Percentiles rank a stretch among this genome's conserved stretches.
phyloP scores from a whole-genome alignment of 2,797 vertebrate species.

The Melanotaenia nigrans region DNA sequence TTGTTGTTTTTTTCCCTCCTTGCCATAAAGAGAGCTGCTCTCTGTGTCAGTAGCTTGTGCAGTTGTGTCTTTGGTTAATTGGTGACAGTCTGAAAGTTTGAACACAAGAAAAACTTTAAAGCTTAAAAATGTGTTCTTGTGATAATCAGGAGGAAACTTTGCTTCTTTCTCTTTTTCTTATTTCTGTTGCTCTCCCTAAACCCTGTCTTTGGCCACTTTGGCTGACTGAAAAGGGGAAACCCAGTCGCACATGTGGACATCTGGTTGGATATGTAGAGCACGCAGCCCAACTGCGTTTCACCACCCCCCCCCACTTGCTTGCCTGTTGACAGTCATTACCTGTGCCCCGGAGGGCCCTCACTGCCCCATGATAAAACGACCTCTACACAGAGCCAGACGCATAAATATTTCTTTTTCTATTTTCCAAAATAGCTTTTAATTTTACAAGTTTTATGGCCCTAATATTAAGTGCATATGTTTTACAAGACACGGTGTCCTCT shows the following conservation, averaged over 20 bases:
- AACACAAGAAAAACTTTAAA: conserved; percentile 44
- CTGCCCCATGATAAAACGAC: conserved; percentile 87
- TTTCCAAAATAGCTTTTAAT: conserved; percentile 98
- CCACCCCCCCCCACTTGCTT: conserved; percentile 21
- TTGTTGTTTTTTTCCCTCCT: conserved; percentile 35
- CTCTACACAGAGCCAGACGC: conserved; percentile 89
- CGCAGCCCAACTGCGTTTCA: conserved; percentile 38
- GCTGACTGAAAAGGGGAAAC: conserved; percentile 49
- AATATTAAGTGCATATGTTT: conserved; percentile 99
- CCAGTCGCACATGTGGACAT: conserved; percentile 73
- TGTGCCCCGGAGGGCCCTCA: conserved; percentile 74
- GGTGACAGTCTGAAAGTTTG: conserved; percentile 3
- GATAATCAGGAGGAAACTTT: conserved; percentile 57
- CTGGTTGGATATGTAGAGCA: conserved; percentile 62
- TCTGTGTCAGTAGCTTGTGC: conserved; percentile 46
- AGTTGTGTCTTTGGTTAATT: conserved; percentile 25
- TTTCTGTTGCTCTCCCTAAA: conserved; percentile 30
- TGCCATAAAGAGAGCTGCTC: conserved; percentile 32
- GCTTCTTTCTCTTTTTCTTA: conserved; percentile 13
- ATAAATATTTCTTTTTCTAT: conserved; percentile 96
- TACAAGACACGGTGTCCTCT: conserved; percentile 95
- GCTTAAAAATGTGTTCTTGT: conserved; percentile 23
- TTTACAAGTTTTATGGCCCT: conserved; percentile 97
- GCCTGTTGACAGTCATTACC: conserved; percentile 85
- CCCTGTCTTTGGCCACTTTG: conserved; percentile 41